phyloP scores from a whole-genome alignment of 2,797 vertebrate species.

The Pantherophis vulpinus region DNA sequence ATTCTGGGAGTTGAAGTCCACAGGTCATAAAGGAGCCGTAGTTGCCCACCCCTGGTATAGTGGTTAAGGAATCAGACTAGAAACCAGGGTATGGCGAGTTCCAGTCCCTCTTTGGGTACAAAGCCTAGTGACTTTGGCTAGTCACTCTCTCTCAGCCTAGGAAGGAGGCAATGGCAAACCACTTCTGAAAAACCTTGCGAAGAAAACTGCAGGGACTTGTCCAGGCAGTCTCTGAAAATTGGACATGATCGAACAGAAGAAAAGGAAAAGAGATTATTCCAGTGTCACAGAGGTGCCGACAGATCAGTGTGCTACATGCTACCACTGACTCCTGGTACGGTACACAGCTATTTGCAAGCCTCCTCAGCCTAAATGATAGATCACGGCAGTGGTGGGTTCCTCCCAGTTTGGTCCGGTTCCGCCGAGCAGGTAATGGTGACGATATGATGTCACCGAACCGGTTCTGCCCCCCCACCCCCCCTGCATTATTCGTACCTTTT shows the following conservation, averaged over 20 bases:
- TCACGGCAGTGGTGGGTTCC: neutral
- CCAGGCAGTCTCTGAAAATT: neutral
- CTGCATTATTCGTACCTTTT: no score
- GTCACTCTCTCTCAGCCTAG: neutral
- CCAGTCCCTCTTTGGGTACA: neutral
- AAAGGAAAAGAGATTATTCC: neutral
- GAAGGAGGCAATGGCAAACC: neutral
- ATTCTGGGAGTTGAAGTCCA: neutral
- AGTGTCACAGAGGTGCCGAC: neutral
- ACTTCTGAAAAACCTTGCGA: no score
- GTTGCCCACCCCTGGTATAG: neutral
- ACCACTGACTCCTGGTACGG: neutral
- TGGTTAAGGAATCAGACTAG: neutral
- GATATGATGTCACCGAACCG: no score
- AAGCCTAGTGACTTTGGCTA: neutral
- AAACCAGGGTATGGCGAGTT: neutral
- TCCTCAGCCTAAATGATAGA: neutral
- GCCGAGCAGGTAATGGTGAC: no score
- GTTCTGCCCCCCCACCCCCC: no score
- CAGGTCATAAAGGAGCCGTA: neutral
- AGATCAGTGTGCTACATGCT: neutral
- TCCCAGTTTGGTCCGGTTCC: no score
- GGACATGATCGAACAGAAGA: neutral
- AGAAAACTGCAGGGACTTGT: neutral
- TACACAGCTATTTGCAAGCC: neutral